Evolutionary conservation across 2,888 invertebrate species (phyloP).

Genomic region (Drosophila percnosoma): DNA sequence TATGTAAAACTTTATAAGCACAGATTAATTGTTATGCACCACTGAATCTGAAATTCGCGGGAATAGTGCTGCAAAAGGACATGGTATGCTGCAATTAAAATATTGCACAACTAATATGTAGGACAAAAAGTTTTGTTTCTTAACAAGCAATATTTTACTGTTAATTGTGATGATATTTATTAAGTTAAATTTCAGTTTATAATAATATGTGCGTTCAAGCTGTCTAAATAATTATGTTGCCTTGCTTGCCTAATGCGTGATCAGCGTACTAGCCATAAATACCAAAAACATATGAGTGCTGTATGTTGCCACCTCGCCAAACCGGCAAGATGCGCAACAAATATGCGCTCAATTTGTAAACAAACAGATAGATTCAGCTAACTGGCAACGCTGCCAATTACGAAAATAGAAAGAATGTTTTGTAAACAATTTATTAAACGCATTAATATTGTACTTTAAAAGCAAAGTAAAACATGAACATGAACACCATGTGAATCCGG

Average conservation of each 20-base stretch:
- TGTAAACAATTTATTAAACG: neutral
- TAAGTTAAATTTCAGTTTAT: neutral
- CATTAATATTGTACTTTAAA: neutral
- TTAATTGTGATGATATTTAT: neutral
- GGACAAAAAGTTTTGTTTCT: neutral
- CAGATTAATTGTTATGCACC: neutral
- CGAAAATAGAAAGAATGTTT: constrained; percentile 1
- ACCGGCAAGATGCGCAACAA: constrained; percentile 29
- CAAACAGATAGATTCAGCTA: neutral
- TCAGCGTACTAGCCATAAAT: constrained; percentile 36
- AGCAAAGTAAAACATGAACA: neutral
- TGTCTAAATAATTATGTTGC: neutral
- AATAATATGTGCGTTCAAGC: neutral
- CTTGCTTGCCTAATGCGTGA: neutral
- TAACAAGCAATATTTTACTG: neutral
- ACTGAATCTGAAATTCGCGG: too few species aligned
- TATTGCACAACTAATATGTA: neutral
- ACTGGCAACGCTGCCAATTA: constrained; percentile 39
- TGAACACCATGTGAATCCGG: neutral
- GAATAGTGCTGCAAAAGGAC: neutral
- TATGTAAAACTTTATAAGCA: neutral
- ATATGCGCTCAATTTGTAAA: constrained; percentile 33
- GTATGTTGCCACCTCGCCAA: constrained; percentile 41
- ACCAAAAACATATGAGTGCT: constrained; percentile 27
- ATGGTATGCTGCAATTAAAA: neutral